Conservation (phyloP, 2,113 vertebrate species). For the Silurus glanis region DNA sequence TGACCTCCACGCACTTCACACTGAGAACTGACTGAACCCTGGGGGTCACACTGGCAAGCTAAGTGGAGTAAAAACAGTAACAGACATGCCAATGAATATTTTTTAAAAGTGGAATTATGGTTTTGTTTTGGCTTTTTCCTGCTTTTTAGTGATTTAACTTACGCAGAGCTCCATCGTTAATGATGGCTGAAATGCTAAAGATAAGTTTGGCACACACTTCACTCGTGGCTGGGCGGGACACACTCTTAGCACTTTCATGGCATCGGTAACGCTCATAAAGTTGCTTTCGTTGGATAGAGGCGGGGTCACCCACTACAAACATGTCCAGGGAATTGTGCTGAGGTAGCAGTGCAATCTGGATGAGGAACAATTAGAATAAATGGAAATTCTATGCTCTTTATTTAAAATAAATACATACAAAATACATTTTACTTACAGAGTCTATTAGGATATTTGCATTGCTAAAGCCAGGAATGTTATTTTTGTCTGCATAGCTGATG, state of each 20-base stretch:
- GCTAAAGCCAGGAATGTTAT: constrained; percentile 66
- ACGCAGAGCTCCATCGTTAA: constrained; percentile 87
- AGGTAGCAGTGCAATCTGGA: constrained; percentile 85
- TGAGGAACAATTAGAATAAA: not conserved
- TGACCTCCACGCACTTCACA: constrained; percentile 89
- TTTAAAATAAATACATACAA: not conserved
- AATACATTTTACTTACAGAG: constrained; percentile 76
- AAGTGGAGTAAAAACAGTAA: not conserved
- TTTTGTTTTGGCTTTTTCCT: not conserved
- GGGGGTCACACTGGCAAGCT: constrained; percentile 91
- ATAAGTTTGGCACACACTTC: constrained; percentile 85
- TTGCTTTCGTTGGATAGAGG: constrained; percentile 76
- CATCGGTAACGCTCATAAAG: constrained; percentile 88
- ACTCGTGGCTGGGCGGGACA: constrained; percentile 68
- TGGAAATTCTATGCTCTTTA: not conserved
- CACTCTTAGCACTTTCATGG: constrained; percentile 76
- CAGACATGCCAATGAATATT: not conserved
- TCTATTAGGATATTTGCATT: constrained; percentile 80
- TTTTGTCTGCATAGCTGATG: constrained; percentile 71
- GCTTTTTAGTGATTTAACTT: constrained; percentile 64
- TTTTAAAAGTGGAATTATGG: not conserved
- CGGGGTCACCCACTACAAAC: constrained; percentile 82
- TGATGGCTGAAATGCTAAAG: constrained; percentile 84
- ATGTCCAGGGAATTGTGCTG: constrained; percentile 87
- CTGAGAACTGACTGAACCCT: constrained; percentile 86